Percentiles rank a stretch among this genome's conserved stretches.
Evolutionary conservation across 2,888 invertebrate species (phyloP).

Genomic region (Stenurella melanura): DNA sequence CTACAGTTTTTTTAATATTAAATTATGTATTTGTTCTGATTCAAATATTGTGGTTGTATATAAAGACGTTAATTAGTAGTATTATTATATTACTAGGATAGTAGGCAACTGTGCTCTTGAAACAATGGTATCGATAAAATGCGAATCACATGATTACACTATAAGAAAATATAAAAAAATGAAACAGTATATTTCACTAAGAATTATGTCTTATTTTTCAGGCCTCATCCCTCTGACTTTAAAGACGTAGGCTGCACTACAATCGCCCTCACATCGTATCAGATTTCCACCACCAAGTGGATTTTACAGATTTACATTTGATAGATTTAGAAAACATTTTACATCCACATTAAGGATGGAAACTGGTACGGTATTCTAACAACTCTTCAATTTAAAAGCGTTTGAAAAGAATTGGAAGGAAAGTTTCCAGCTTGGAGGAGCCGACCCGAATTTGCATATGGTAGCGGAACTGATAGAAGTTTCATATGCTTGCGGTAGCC

Average conservation of each 20-base stretch:
- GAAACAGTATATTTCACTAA: background rate
- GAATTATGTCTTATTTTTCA: background rate
- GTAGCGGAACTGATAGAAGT: constrained; percentile 42
- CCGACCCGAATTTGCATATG: constrained; percentile 36
- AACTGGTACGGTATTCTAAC: constrained; percentile 32
- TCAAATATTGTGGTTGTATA: too few species aligned
- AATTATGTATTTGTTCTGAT: too few species aligned
- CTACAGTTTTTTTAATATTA: too few species aligned
- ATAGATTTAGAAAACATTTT: constrained; percentile 44
- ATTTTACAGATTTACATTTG: constrained; percentile 37
- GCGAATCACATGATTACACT: too few species aligned
- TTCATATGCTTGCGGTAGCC: constrained; percentile 34
- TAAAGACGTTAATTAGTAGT: too few species aligned
- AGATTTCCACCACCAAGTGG: constrained; percentile 34
- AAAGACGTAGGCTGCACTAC: background rate
- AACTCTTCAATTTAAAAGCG: constrained; percentile 44
- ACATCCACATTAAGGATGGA: constrained; percentile 35
- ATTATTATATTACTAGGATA: too few species aligned
- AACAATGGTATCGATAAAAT: too few species aligned
- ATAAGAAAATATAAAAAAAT: too few species aligned
- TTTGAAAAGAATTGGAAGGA: constrained; percentile 40
- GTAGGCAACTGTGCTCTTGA: too few species aligned
- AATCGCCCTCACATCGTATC: constrained; percentile 12
- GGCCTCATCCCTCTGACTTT: background rate
- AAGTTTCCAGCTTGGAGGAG: constrained; percentile 31